Conservation (phyloP, 2,888 invertebrate genomes). For the Eilema caniola region DNA sequence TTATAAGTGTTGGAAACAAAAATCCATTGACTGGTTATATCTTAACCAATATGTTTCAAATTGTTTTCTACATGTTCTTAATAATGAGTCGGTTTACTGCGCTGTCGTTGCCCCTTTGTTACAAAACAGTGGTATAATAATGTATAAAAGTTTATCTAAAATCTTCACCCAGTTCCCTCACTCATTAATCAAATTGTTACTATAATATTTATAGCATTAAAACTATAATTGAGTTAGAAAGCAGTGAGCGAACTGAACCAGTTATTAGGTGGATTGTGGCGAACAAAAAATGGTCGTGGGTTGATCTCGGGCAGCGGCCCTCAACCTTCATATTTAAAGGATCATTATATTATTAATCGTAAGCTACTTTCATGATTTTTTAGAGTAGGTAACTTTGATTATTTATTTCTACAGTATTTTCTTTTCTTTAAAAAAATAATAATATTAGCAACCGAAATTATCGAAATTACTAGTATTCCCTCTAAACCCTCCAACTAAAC, state of each 20-base stretch:
- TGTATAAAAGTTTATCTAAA: conserved; percentile 18
- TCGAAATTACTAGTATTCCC: too few species aligned
- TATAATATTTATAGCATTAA: conserved; percentile 32
- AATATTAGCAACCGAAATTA: too few species aligned
- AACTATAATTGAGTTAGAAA: conserved; percentile 53
- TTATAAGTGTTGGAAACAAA: too few species aligned
- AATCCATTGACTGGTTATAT: too few species aligned
- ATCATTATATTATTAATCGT: conserved; percentile 2
- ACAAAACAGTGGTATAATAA: conserved; percentile 15
- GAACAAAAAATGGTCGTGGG: conserved; percentile 41
- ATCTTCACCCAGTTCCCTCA: conserved; percentile 13
- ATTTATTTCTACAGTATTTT: too few species aligned
- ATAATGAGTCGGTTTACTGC: background rate
- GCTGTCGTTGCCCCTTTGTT: background rate
- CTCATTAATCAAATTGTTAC: conserved; percentile 29
- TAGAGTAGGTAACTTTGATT: too few species aligned
- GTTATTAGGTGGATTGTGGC: conserved; percentile 55
- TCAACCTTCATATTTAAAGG: conserved; percentile 21
- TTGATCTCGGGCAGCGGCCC: conserved; percentile 20
- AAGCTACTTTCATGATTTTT: too few species aligned
- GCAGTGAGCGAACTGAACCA: conserved; percentile 58
- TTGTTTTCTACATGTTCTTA: too few species aligned
- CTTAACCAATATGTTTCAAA: too few species aligned
- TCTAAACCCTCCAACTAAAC: too few species aligned
- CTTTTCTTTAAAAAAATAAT: too few species aligned